phyloP scores from a whole-genome alignment of 2,888 invertebrate genomes.

The Dasypolia templi region DNA sequence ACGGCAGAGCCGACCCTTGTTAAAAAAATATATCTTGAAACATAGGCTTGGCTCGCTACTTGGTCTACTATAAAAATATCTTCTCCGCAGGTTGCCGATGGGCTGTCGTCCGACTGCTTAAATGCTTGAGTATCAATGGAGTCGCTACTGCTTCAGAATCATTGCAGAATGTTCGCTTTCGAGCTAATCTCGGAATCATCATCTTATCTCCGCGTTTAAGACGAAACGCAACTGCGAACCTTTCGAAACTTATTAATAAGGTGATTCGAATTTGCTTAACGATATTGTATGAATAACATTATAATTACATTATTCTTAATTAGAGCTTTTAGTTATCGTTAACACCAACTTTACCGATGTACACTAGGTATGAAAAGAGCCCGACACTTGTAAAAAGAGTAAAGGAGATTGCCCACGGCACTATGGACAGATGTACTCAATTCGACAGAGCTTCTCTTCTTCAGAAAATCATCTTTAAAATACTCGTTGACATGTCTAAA shows the following conservation, averaged over 20 bases:
- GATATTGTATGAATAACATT: neutral
- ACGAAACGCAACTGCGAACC: slow-evolving; percentile 69
- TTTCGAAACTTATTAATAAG: slow-evolving; percentile 73
- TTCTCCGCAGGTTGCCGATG: slow-evolving; percentile 78
- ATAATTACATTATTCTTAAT: too few relatives aligned
- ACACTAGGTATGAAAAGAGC: neutral
- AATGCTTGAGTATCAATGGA: slow-evolving; percentile 84
- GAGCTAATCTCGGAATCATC: slow-evolving; percentile 76
- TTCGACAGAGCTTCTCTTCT: too few relatives aligned
- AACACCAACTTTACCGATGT: neutral
- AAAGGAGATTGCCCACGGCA: too few relatives aligned
- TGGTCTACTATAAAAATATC: neutral
- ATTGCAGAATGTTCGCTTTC: slow-evolving; percentile 63
- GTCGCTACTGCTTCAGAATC: slow-evolving; percentile 77
- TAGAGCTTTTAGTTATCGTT: neutral
- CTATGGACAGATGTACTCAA: too few relatives aligned
- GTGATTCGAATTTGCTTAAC: slow-evolving; percentile 60
- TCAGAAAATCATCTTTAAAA: too few relatives aligned
- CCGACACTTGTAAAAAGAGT: neutral
- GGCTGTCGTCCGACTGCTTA: slow-evolving; percentile 79
- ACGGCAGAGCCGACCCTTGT: neutral
- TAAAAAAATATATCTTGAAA: neutral
- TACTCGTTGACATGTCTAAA: too few relatives aligned
- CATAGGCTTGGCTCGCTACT: neutral
- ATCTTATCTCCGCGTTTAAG: slow-evolving; percentile 73